Evolutionary conservation across 2,888 invertebrate species (phyloP), one percentile per base, ranked within the genome.

Genomic region (Pegoplata infirma): DNA sequence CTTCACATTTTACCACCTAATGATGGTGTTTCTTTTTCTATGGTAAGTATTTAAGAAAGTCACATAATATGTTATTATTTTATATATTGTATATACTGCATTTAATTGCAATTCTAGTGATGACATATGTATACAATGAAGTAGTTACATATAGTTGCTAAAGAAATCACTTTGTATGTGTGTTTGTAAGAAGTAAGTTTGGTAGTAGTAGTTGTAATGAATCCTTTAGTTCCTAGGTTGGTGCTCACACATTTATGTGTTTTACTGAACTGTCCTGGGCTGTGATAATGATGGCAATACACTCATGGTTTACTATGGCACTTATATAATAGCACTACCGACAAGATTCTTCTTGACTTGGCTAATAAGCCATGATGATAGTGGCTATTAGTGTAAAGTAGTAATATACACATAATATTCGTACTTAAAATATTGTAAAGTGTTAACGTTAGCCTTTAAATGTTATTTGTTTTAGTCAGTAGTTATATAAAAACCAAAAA

Each of bases 41-140:
- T 49, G 61, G 66, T 55, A 25, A 67, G 61, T 61, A 79, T 79
- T 79, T 71, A 79, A 67, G 49, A 75, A 78, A 69, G 66, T 71
- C 71, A 66, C 56, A 79, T 46, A 79, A 67, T 79, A 75, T 79
- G 66, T 79, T 75, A 79, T 75, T 79, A 79, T 79, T 79, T 79
- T 71, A 75, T n/a, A n/a, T n/a, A n/a, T n/a, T n/a, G n/a, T n/a
- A n/a, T n/a, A n/a, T 67, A 63, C 51, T 28, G 74, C 79, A 51
- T 79, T 71, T 71, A 75, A 79, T 79, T 71, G 51, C 74, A 75
- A 63, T 67, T 47, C 63, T 25, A 71, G 74, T 44, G 74, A 66
- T 71, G 79, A 71, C 67, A 79, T 58, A n/a, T n/a, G n/a, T n/a
- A 51, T 61, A 44, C 63, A 67, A 56, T 51, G 25, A 63, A 58